Percentiles rank a stretch among this genome's conserved stretches.
Evolutionary conservation across 2,113 vertebrate species (phyloP).

Genomic region (Regulus satrapa): DNA sequence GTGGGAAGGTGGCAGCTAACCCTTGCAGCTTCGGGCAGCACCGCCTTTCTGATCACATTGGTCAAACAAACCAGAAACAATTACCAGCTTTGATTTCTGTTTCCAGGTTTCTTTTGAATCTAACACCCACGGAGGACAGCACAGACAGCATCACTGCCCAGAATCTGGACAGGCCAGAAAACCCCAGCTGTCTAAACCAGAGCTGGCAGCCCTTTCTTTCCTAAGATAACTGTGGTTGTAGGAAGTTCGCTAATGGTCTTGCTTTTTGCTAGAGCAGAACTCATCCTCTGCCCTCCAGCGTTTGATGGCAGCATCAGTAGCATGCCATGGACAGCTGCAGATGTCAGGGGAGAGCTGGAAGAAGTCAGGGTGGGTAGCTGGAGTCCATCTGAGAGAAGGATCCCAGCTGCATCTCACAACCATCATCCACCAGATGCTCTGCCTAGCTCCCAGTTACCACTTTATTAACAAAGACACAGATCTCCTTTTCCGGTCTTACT

Average conservation of each 20-base stretch:
- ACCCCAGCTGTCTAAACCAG: background rate
- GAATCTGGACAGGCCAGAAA: background rate
- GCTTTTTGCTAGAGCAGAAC: background rate
- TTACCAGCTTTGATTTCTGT: background rate
- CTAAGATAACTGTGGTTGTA: rapidly evolving
- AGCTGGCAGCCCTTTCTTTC: background rate
- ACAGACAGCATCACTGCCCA: background rate
- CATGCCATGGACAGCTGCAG: background rate
- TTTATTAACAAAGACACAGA: background rate
- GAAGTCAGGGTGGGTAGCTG: background rate
- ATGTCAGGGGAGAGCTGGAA: background rate
- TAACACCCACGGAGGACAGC: background rate
- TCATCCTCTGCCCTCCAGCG: background rate
- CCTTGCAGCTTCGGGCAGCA: no score
- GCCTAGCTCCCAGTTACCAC: background rate
- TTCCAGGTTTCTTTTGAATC: background rate
- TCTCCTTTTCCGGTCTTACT: background rate
- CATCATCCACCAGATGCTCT: background rate
- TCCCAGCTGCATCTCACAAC: background rate
- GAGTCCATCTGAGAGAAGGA: background rate
- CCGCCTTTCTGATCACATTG: background rate
- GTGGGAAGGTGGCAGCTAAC: rapidly evolving
- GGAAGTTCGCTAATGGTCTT: background rate
- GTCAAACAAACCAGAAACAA: background rate
- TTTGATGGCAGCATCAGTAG: background rate